Evolutionary conservation across 2,113 vertebrate genomes (phyloP).

Genomic region (Brachionichthys hirsutus): DNA sequence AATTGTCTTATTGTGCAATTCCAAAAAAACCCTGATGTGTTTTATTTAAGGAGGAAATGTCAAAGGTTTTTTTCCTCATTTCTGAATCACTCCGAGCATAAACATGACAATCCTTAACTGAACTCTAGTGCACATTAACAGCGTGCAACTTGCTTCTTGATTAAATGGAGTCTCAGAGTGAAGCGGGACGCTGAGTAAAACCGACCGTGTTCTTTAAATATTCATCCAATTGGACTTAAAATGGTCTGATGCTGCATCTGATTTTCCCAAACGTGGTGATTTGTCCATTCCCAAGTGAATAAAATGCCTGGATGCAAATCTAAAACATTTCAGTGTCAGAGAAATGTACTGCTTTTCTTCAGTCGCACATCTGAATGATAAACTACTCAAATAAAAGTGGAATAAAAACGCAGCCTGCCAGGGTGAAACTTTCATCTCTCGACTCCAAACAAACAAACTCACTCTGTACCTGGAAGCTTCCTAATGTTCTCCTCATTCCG

Average conservation of each 20-base stretch:
- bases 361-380: slow-evolving; percentile 22
- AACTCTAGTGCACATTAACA: too few species aligned
- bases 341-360: slow-evolving; percentile 27
- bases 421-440: too few species aligned
- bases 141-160: slow-evolving; percentile 2
- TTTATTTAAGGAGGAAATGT: too few species aligned
- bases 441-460: slow-evolving; percentile 16
- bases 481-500: too few species aligned
- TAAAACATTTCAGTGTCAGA: slow-evolving; percentile 27
- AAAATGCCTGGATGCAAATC: slow-evolving; percentile 20
- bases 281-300: slow-evolving; percentile 24
- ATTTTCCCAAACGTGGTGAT: slow-evolving; percentile 18
- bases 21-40: too few species aligned
- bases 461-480: not conserved
- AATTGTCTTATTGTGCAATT: too few species aligned
- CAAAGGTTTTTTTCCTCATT: not conserved
- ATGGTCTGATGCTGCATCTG: slow-evolving; percentile 20
- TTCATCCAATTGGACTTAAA: slow-evolving; percentile 28
- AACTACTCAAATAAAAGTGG: not conserved
- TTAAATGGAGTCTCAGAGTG: slow-evolving; percentile 15
- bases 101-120: too few species aligned
- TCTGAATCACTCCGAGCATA: not conserved
- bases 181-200: too few species aligned
- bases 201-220: too few species aligned
- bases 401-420: not conserved